phyloP scores from a whole-genome alignment of 92 coral and sea anemone genomes.

The Porites divaricata region DNA sequence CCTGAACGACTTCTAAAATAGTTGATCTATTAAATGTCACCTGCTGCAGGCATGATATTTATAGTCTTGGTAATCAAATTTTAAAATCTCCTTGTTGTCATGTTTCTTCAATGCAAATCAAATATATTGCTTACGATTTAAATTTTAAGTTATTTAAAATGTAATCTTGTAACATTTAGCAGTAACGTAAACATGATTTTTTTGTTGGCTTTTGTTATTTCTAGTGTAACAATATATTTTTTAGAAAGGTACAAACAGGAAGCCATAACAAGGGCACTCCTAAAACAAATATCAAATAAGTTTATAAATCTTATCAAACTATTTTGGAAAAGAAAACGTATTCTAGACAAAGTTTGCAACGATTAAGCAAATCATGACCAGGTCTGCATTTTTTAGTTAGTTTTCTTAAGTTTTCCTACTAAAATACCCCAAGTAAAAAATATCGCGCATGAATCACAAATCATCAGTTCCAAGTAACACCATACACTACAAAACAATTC shows the following conservation, averaged over 20 bases:
- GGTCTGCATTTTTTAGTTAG: not conserved
- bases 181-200: not conserved
- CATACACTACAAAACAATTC: not conserved
- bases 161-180: not conserved
- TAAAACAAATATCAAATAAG: slow-evolving; percentile 6
- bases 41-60: too few species aligned
- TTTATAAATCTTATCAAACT: not conserved
- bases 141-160: not conserved
- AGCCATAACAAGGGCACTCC: not conserved
- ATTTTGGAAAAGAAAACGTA: not conserved
- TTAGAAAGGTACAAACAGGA: slow-evolving; percentile 16
- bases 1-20: too few species aligned
- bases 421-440: slow-evolving; percentile 72
- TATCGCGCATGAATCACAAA: slow-evolving; percentile 54
- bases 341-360: not conserved
- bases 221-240: not conserved
- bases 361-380: not conserved
- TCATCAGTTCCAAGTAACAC: slow-evolving; percentile 23
- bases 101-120: not conserved
- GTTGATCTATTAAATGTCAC: too few species aligned
- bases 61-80: too few species aligned
- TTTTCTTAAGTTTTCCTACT: slow-evolving; percentile 18
- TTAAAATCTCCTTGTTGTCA: too few species aligned
- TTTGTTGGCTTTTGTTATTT: not conserved
- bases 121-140: not conserved